Evolutionary conservation across 2,888 invertebrate genomes (phyloP), one percentile per base, ranked within the genome.

Genomic region (Salticus scenicus): DNA sequence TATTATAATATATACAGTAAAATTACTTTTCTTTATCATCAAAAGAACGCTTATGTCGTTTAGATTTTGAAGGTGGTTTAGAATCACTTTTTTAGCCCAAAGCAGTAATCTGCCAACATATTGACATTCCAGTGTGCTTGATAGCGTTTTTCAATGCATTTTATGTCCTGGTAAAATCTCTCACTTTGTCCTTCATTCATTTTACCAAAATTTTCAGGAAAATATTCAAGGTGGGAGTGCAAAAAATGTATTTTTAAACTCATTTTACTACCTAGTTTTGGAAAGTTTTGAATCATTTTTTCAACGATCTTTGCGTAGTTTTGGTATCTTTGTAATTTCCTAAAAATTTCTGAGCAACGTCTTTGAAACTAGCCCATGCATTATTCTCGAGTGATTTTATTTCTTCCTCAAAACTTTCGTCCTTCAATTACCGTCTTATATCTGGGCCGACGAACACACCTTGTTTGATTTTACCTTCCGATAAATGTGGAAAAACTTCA

Each of bases 221-320:
- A 81, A 28, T 72, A 47, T 5, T 81, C 66, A 28, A 81, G 37
- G 7, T 81, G 67, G 2, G 17, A 37, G 28, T 33, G 28, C n/a
- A 81, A n/a, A 83, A 80, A 77, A 57, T 71, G 78, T 0, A 42
- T 14, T 31, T 77, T 77, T 27, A 41, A n/a, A 69, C 77, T 76
- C 66, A 51, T 82, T 31, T 88, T 88, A 81, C 89, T 89, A 24
- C 90, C 90, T 28, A 89, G 73, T 83, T 51, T 79, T 87, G 20
- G 57, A 57, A n/a, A 87, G 66, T 47, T 69, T 28, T 17, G 14
- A 14, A 80, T 31, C 30, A 87, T 41, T 17, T 75, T 47, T 28
- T 67, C 41, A 27, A 88, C 78, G 7, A 82, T 47, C n/a, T 57
- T 66, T 57, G 37, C 37, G 37, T 69, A 75, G 64, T 72, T 71